Percentiles rank a stretch among this genome's conserved stretches.
These are phyloP conservation scores for Metopolophium dirhodum DNA, from an alignment of 1,140 invertebrate species.

Conservation along the genomic window DNA sequence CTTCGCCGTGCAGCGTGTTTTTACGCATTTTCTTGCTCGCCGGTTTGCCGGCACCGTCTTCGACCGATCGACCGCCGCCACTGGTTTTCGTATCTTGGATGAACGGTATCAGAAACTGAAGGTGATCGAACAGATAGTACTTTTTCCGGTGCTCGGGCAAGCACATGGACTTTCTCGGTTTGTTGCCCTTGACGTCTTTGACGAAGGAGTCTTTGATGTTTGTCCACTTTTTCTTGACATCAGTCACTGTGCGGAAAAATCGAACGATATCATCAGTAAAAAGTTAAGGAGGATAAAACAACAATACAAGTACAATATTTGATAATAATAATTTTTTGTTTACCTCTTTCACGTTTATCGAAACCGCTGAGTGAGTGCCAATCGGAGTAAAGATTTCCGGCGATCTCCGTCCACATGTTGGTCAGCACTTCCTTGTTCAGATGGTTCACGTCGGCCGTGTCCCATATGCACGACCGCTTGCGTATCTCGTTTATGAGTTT, in stretches of 20 bases:
- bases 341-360: conserved; percentile 45
- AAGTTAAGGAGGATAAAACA: neutral
- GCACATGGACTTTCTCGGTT: neutral
- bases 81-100: neutral
- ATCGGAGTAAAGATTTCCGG: conserved; percentile 20
- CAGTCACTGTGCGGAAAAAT: neutral
- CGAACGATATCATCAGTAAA: neutral
- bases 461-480: conserved; percentile 45
- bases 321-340: neutral
- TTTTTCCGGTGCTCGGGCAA: conserved; percentile 21
- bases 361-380: neutral
- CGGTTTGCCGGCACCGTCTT: neutral
- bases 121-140: conserved; percentile 44
- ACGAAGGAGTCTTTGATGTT: conserved; percentile 55
- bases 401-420: conserved; percentile 31
- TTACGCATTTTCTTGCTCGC: neutral
- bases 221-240: conserved; percentile 46
- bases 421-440: conserved; percentile 47
- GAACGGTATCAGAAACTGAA: conserved; percentile 40
- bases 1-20: neutral
- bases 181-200: conserved; percentile 43
- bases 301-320: neutral
- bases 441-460: conserved; percentile 33
- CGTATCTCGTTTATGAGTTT: conserved; percentile 48
- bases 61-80: neutral